Percentiles rank a stretch among this genome's conserved stretches.
Conservation (phyloP, 2,888 invertebrate species). For the Hyposoter didymator region DNA sequence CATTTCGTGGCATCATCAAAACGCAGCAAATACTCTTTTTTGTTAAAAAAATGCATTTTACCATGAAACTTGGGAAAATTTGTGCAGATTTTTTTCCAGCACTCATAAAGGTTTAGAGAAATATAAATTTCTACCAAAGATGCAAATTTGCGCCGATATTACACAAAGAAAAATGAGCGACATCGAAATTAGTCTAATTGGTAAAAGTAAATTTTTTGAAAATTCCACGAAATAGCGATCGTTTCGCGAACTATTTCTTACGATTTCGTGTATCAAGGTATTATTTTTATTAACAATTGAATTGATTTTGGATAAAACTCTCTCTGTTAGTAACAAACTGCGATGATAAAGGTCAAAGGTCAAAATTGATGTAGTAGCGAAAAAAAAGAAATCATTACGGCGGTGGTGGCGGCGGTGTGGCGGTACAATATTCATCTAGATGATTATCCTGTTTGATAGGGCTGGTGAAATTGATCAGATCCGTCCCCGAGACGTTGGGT, state of each 20-base stretch:
- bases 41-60: background rate
- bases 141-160: too few species aligned
- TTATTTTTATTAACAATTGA: background rate
- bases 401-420: constrained; percentile 77
- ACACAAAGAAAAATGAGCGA: too few species aligned
- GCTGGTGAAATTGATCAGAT: constrained; percentile 83
- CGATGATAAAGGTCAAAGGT: constrained; percentile 12
- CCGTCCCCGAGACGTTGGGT: constrained; percentile 75
- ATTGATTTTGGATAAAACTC: constrained; percentile 7
- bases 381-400: constrained; percentile 74
- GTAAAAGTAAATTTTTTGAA: too few species aligned
- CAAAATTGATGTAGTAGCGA: background rate
- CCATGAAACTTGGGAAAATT: background rate
- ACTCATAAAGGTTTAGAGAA: background rate
- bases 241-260: too few species aligned
- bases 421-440: constrained; percentile 78
- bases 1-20: background rate
- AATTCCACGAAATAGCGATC: too few species aligned
- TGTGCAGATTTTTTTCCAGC: background rate
- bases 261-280: too few species aligned
- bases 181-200: too few species aligned
- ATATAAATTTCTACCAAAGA: too few species aligned
- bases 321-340: background rate
- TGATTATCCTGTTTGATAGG: constrained; percentile 81
- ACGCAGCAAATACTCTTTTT: background rate